Evolutionary conservation across 2,113 vertebrate genomes (phyloP).

Genomic region (Mormyrus iriodes): DNA sequence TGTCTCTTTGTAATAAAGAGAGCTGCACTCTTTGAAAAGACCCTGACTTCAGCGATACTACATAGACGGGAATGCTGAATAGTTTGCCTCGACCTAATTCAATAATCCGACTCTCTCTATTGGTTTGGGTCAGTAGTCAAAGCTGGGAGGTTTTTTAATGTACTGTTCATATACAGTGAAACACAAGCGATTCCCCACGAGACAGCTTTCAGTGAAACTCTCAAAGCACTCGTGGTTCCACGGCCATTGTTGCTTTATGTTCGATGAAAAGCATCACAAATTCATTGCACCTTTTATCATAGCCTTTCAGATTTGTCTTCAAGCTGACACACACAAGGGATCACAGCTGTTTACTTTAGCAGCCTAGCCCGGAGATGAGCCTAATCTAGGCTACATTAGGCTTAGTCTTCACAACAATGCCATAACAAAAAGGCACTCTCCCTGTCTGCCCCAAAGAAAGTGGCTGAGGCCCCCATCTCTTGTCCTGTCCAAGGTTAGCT

Average conservation of each 20-base stretch:
- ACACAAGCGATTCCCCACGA: neutral
- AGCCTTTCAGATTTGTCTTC: slow-evolving; percentile 13
- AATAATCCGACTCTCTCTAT: neutral
- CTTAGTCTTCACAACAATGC: slow-evolving; percentile 16
- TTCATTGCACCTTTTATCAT: slow-evolving; percentile 17
- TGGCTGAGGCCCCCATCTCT: neutral
- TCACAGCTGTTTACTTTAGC: slow-evolving; percentile 9
- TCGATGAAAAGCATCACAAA: slow-evolving; percentile 11
- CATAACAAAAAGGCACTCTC: slow-evolving; percentile 5
- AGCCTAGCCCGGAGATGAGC: neutral
- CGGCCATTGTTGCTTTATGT: neutral
- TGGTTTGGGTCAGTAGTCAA: neutral
- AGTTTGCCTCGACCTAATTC: neutral
- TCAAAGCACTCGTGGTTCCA: neutral
- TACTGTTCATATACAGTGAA: neutral
- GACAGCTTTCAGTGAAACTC: neutral
- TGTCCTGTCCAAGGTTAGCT: neutral
- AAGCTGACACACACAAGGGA: neutral
- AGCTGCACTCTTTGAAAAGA: neutral
- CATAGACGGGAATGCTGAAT: neutral
- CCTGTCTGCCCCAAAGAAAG: neutral
- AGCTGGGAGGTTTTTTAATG: neutral
- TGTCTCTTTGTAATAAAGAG: neutral
- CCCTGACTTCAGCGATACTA: neutral
- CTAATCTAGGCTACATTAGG: slow-evolving; percentile 15